A percentile compares a stretch with the other conserved stretches of the same genome.
Evolutionary conservation across 2,888 invertebrate species (phyloP).

Genomic region (Epinotia brunnichana): DNA sequence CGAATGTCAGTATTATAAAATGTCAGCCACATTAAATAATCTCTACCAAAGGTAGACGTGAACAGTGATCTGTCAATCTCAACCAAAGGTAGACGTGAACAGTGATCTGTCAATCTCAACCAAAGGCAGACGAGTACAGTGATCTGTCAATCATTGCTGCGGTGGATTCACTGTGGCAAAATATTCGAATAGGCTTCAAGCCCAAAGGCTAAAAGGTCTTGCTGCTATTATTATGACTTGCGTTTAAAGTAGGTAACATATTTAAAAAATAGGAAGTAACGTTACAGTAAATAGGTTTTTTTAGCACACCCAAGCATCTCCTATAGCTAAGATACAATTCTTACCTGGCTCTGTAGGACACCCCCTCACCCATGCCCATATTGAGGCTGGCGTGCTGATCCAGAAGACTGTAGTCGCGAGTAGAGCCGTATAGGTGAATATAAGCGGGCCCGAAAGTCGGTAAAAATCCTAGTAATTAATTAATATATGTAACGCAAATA

Average conservation of each 20-base stretch:
- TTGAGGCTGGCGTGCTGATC: constrained; percentile 93
- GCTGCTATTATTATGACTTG: background rate
- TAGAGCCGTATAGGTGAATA: constrained; percentile 94
- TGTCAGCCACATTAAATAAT: no score
- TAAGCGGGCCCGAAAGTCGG: constrained; percentile 96
- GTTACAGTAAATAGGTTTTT: background rate
- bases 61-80: no score
- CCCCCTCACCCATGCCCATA: constrained; percentile 94
- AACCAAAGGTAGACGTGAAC: no score
- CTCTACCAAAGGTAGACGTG: no score
- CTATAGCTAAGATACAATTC: constrained; percentile 2
- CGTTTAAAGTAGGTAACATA: background rate
- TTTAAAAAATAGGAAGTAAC: background rate
- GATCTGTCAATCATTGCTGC: background rate
- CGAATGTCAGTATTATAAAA: no score
- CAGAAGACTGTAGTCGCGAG: constrained; percentile 91
- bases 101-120: no score
- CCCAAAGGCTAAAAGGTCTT: background rate
- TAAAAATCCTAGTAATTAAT: constrained; percentile 86
- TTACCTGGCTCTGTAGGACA: constrained; percentile 90
- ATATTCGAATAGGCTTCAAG: background rate
- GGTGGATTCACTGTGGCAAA: background rate
- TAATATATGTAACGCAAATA: background rate
- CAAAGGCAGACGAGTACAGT: no score
- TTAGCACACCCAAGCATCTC: background rate